Conservation (phyloP, 2,113 vertebrate species). For the Hypomesus transpacificus region DNA sequence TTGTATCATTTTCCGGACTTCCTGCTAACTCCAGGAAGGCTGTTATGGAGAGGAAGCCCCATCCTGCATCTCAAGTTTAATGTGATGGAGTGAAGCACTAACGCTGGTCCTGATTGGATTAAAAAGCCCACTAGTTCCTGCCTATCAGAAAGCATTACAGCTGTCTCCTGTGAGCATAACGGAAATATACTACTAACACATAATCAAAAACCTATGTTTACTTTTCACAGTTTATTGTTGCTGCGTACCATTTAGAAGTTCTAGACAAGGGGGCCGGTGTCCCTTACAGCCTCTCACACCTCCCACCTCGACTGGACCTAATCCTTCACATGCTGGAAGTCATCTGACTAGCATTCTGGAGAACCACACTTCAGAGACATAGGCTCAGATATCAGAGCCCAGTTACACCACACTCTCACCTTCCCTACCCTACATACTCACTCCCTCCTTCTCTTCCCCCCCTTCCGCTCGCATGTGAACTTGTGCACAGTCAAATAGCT, state of each 20-base stretch:
- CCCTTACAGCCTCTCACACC: constrained; percentile 46
- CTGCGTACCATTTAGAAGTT: neutral
- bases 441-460: neutral
- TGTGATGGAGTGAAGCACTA: constrained; percentile 10
- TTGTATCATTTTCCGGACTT: constrained; percentile 41
- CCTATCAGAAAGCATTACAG: neutral
- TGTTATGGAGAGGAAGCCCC: constrained; percentile 32
- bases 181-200: neutral
- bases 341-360: constrained; percentile 67
- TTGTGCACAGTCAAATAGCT: too few relatives aligned
- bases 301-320: constrained; percentile 65
- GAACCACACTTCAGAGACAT: constrained; percentile 65
- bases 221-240: neutral
- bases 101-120: constrained; percentile 2
- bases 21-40: constrained; percentile 34
- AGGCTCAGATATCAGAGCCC: constrained; percentile 65
- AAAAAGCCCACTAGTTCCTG: constrained; percentile 8
- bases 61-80: constrained; percentile 8
- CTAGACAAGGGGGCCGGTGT: neutral
- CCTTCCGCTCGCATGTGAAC: neutral
- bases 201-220: neutral
- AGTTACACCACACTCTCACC: constrained; percentile 60
- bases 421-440: neutral
- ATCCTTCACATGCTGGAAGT: constrained; percentile 71
- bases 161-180: neutral